Evolutionary conservation across 1,140 invertebrate species (phyloP).

Genomic region (Ruditapes philippinarum): DNA sequence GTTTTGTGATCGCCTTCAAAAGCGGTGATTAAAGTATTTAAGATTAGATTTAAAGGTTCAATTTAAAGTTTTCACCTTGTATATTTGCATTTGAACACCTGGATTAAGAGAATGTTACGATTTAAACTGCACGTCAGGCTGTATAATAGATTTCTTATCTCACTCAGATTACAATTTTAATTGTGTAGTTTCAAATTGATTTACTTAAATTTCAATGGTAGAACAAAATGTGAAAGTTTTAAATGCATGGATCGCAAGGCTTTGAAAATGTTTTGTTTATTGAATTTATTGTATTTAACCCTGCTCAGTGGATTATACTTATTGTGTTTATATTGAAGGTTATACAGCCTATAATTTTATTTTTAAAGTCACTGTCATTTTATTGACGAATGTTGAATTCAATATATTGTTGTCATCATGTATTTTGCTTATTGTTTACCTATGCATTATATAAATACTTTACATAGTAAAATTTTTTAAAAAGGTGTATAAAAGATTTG

Average conservation of each 20-base stretch:
- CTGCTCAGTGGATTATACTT: neutral
- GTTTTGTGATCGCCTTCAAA: neutral
- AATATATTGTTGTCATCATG: neutral
- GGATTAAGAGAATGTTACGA: neutral
- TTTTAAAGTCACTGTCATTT: neutral
- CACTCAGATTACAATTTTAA: neutral
- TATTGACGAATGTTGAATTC: neutral
- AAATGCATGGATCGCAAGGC: neutral
- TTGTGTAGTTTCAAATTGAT: neutral
- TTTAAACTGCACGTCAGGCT: neutral
- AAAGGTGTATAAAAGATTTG: no score
- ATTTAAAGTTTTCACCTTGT: neutral
- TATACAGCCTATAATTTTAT: neutral
- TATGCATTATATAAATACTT: no score
- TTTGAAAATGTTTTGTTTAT: neutral
- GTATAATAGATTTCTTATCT: neutral
- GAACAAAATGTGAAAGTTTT: slow-evolving; percentile 5
- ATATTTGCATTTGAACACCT: neutral
- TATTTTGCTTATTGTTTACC: no score
- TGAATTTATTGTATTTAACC: neutral
- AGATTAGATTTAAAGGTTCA: neutral
- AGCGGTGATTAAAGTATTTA: neutral
- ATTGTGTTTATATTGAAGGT: neutral
- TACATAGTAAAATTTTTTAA: no score
- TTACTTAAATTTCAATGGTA: neutral